Conservation (phyloP, 2,113 vertebrate species). For the Bambusicola thoracicus region DNA sequence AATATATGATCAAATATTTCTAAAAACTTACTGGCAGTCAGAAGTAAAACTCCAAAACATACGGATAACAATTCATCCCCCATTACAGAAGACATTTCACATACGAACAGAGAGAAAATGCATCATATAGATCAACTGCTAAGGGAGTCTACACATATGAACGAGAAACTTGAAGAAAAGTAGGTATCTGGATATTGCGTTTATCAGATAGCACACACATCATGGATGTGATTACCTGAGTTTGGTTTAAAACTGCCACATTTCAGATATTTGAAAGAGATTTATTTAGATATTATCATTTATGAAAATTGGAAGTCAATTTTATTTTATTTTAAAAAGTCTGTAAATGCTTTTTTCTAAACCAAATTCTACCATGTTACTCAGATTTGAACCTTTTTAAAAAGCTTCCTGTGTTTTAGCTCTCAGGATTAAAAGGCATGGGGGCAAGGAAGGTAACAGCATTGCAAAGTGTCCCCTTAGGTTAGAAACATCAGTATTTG, state of each 20-base stretch:
- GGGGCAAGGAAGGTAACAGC: not conserved
- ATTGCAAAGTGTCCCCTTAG: not conserved
- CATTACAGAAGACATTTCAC: not conserved
- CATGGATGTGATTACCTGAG: not conserved
- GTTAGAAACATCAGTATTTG: not conserved
- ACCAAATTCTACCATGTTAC: not conserved
- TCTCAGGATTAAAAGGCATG: not conserved
- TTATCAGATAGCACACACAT: not conserved
- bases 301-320: not conserved
- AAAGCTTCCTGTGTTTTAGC: not conserved
- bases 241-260: slow-evolving; percentile 29
- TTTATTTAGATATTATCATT: not conserved
- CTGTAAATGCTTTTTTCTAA: not conserved
- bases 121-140: not conserved
- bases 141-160: not conserved
- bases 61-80: rapidly evolving
- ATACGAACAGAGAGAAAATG: not conserved
- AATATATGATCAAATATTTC: not conserved
- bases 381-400: not conserved
- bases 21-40: not conserved
- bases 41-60: not conserved
- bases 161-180: not conserved
- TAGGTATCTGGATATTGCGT: slow-evolving; percentile 6
- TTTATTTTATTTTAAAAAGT: no score
- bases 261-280: not conserved